These are phyloP conservation scores for Hirtodrosophila alboralis DNA, from an alignment of 2,888 invertebrate genomes.

Conservation along the genomic window DNA sequence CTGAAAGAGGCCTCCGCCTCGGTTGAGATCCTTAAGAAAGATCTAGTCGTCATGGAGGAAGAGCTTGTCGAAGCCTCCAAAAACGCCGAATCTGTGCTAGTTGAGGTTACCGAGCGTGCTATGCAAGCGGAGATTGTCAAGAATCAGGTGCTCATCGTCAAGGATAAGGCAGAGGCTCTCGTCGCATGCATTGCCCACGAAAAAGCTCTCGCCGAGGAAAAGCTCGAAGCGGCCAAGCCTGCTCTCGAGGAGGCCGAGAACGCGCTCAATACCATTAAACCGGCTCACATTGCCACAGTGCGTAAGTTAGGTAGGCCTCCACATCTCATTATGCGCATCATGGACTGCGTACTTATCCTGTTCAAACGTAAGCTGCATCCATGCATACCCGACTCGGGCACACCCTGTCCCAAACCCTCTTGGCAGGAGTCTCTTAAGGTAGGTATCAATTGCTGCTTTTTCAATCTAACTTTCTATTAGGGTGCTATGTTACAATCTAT, in stretches of 20 bases:
- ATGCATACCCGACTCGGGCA: slow-evolving; percentile 91
- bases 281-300: slow-evolving; percentile 97
- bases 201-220: slow-evolving; percentile 95
- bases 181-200: slow-evolving; percentile 95
- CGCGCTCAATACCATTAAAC: slow-evolving; percentile 97
- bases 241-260: slow-evolving; percentile 97
- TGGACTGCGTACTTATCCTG: slow-evolving; percentile 97
- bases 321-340: slow-evolving; percentile 98
- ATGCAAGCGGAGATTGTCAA: slow-evolving; percentile 98
- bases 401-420: slow-evolving; percentile 95
- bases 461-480: too few relatives aligned
- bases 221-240: slow-evolving; percentile 97
- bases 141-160: slow-evolving; percentile 97
- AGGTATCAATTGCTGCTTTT: slow-evolving; percentile 8
- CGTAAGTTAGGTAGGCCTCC: slow-evolving; percentile 97
- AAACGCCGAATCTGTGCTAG: slow-evolving; percentile 93
- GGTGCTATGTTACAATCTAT: slow-evolving; percentile 30
- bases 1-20: slow-evolving; percentile 97
- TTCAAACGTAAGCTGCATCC: slow-evolving; percentile 95
- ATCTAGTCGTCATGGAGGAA: slow-evolving; percentile 96
- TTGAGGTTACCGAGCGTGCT: slow-evolving; percentile 96
- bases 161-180: slow-evolving; percentile 96
- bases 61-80: slow-evolving; percentile 96
- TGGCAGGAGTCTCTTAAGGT: slow-evolving; percentile 98
- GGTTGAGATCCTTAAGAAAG: slow-evolving; percentile 95